Evolutionary conservation across 2,113 vertebrate species (phyloP), one percentile per base, ranked within the genome.

Genomic region (Elachura formosa): DNA sequence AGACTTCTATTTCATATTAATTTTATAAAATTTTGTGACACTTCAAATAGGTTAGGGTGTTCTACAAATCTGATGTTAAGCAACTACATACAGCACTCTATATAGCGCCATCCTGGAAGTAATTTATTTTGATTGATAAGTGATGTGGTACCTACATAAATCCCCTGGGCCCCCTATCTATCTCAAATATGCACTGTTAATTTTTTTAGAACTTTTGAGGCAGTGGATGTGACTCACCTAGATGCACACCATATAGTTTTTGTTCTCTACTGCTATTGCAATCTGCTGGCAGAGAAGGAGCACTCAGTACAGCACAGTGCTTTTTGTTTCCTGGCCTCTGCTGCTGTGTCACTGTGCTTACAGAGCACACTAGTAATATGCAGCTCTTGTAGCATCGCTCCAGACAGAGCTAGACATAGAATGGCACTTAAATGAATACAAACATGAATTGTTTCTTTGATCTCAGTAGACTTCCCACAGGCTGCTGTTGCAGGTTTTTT

Each of bases 381-480:
- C 15, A 18, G 33, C 45, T 75, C 76, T 84, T 84, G 72, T 56
- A 68, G 56, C 89, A 82, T 56, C 66, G 28, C 49, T 89, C 28
- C 49, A 84, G 87, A 85, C 75, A 89, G 84, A 46, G 62, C 41
- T 81, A 91, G 75, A 76, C 45, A 12, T 54, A 49, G 66, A 77
- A 69, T 43, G 38, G 48, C 66, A 76, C 52, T 87, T 29, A 16
- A 52, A 79, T 89, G 40, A 94, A 82, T 84, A 85, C 75, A 90
- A 85, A 90, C 71, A 72, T 40, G 14, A 80, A 88, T 73, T 76
- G 67, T 85, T 91, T 90, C 59, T 96, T 93, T 94, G 71, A 91
- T 87, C 87, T 87, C 36, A 12, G 4, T 36, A 89, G 87, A 61
- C 41, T 92, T 84, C 62, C 52, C 49, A 68, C 74, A 69, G 58